phyloP scores from a whole-genome alignment of 2,888 invertebrate genomes.

The Heliconius charithonia region DNA sequence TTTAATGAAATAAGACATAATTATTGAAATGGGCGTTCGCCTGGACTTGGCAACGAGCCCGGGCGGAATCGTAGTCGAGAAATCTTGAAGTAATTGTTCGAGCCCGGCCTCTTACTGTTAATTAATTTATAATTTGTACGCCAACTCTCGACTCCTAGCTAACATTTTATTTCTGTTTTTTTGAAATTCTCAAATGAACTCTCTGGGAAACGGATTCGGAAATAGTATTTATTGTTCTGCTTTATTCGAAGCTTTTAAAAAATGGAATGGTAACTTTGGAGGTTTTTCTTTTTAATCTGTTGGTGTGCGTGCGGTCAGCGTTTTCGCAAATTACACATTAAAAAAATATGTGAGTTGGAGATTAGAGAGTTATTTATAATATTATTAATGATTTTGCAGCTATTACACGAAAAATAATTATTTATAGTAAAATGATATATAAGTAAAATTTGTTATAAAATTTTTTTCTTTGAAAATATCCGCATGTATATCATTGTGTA shows the following conservation, averaged over 20 bases:
- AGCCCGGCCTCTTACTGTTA: constrained; percentile 68
- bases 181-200: constrained; percentile 52
- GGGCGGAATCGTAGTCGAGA: constrained; percentile 62
- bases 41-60: constrained; percentile 70
- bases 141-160: constrained; percentile 63
- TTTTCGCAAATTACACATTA: not conserved
- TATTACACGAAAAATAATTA: too few relatives aligned
- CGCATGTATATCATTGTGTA: too few relatives aligned
- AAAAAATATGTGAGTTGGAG: too few relatives aligned
- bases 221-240: constrained; percentile 45
- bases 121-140: constrained; percentile 77
- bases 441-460: too few relatives aligned
- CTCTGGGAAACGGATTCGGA: constrained; percentile 38
- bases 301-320: not conserved
- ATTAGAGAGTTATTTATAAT: not conserved
- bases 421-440: too few relatives aligned
- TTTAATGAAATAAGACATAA: constrained; percentile 69
- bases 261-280: constrained; percentile 33
- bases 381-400: not conserved
- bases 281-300: constrained; percentile 27
- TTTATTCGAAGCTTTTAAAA: constrained; percentile 39
- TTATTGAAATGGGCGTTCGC: constrained; percentile 65
- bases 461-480: too few relatives aligned
- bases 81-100: constrained; percentile 73
- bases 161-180: constrained; percentile 52